Conservation (phyloP, 1,140 invertebrate species). For the Drosophila kikkawai region DNA sequence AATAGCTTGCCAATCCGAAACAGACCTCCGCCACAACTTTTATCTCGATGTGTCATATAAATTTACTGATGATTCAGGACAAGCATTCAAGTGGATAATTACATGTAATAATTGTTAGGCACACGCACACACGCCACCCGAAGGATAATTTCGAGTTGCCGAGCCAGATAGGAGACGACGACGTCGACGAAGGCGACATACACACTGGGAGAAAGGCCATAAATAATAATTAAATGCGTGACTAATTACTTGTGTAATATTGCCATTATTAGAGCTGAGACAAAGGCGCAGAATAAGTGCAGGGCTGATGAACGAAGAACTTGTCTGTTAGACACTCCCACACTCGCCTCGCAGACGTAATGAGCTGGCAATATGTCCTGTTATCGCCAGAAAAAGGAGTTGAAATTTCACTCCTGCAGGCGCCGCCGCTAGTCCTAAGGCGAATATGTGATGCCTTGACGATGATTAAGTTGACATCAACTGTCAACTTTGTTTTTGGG, state of each 20-base stretch:
- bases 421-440: background rate
- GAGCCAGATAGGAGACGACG: slow-evolving; percentile 18
- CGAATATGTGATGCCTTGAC: slow-evolving; percentile 46
- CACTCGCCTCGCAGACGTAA: slow-evolving; percentile 28
- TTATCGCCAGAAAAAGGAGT: slow-evolving; percentile 72
- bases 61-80: slow-evolving; percentile 24
- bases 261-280: slow-evolving; percentile 69
- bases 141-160: slow-evolving; percentile 34
- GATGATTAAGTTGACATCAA: slow-evolving; percentile 83
- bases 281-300: slow-evolving; percentile 45
- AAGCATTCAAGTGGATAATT: slow-evolving; percentile 46
- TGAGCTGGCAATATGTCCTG: slow-evolving; percentile 77
- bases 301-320: slow-evolving; percentile 55
- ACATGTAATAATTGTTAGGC: slow-evolving; percentile 44
- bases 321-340: slow-evolving; percentile 25
- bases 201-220: slow-evolving; percentile 38
- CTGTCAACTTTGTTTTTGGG: slow-evolving; percentile 72
- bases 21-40: slow-evolving; percentile 28
- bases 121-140: slow-evolving; percentile 1
- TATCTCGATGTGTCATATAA: slow-evolving; percentile 41
- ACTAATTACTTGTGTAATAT: slow-evolving; percentile 84
- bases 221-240: slow-evolving; percentile 84
- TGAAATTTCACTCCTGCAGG: slow-evolving; percentile 57
- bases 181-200: slow-evolving; percentile 1
- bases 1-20: slow-evolving; percentile 40